These are phyloP conservation scores for Acheta domesticus DNA, from an alignment of 2,888 invertebrate species.

Conservation along the genomic window DNA sequence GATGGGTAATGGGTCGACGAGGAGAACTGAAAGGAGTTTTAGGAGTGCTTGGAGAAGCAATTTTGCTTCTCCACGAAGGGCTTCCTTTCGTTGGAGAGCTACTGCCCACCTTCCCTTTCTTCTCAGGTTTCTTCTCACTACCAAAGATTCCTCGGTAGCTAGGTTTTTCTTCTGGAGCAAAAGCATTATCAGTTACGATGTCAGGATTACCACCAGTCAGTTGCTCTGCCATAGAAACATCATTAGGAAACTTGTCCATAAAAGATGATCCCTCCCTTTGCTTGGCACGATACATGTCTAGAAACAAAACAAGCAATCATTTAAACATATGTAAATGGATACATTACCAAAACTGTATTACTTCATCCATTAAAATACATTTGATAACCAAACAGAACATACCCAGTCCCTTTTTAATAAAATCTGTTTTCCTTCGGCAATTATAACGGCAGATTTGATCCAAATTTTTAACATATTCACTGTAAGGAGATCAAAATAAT, in stretches of 20 bases:
- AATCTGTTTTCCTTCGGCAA: slow-evolving; percentile 72
- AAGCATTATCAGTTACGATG: slow-evolving; percentile 61
- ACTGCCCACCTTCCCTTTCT: slow-evolving; percentile 29
- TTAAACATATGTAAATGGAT: neutral
- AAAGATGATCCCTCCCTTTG: slow-evolving; percentile 53
- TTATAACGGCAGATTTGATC: slow-evolving; percentile 73
- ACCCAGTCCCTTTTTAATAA: slow-evolving; percentile 80
- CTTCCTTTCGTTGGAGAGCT: neutral
- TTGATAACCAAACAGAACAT: slow-evolving; percentile 44
- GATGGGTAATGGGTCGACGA: slow-evolving; percentile 48
- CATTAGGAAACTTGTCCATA: slow-evolving; percentile 77
- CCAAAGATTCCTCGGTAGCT: slow-evolving; percentile 56
- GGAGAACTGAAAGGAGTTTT: slow-evolving; percentile 23
- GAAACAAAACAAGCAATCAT: slow-evolving; percentile 38
- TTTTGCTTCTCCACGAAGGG: slow-evolving; percentile 10
- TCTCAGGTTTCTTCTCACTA: slow-evolving; percentile 43
- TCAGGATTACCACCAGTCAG: slow-evolving; percentile 67
- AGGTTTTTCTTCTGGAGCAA: slow-evolving; percentile 52
- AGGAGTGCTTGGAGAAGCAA: slow-evolving; percentile 31
- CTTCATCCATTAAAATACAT: neutral
- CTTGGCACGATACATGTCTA: slow-evolving; percentile 62
- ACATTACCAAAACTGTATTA: neutral
- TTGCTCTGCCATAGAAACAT: slow-evolving; percentile 70
- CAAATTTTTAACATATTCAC: slow-evolving; percentile 72
- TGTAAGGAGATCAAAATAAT: slow-evolving; percentile 51